These are phyloP conservation scores for Sciurus vulgaris DNA, from an alignment of 2,797 vertebrate species.

Conservation along the genomic window DNA sequence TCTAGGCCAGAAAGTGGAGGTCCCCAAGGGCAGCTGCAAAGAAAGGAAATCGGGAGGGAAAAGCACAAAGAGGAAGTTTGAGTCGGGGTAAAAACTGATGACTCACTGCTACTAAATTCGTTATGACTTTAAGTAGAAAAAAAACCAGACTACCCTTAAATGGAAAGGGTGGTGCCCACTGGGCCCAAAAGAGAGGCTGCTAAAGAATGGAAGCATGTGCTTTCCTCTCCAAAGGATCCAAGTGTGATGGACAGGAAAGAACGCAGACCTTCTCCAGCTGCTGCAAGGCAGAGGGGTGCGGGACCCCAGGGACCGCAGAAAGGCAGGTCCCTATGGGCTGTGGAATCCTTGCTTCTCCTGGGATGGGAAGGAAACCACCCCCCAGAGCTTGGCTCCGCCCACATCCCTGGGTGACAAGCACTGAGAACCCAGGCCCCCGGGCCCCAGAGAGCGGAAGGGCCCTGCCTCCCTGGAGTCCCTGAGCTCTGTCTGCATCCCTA, in stretches of 20 bases:
- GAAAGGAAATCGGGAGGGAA: slow-evolving; percentile 23
- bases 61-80: slow-evolving; percentile 67
- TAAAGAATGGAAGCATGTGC: neutral
- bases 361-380: too few species aligned
- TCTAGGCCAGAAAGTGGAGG: neutral
- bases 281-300: neutral
- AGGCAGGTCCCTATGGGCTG: neutral
- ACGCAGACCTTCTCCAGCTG: neutral
- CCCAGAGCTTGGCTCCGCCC: neutral
- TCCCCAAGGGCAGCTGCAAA: neutral
- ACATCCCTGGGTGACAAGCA: neutral
- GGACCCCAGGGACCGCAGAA: too few species aligned
- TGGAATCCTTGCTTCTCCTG: neutral
- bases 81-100: slow-evolving; percentile 58
- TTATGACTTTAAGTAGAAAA: slow-evolving; percentile 31
- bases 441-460: neutral
- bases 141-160: rapidly evolving
- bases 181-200: neutral
- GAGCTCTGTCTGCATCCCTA: rapidly evolving
- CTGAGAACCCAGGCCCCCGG: neutral
- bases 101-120: slow-evolving; percentile 71
- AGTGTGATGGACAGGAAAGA: neutral
- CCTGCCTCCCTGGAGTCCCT: neutral
- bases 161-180: slow-evolving; percentile 52
- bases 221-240: slow-evolving; percentile 56